phyloP scores from a whole-genome alignment of 2,888 invertebrate genomes.

The Mycalesis mineus region DNA sequence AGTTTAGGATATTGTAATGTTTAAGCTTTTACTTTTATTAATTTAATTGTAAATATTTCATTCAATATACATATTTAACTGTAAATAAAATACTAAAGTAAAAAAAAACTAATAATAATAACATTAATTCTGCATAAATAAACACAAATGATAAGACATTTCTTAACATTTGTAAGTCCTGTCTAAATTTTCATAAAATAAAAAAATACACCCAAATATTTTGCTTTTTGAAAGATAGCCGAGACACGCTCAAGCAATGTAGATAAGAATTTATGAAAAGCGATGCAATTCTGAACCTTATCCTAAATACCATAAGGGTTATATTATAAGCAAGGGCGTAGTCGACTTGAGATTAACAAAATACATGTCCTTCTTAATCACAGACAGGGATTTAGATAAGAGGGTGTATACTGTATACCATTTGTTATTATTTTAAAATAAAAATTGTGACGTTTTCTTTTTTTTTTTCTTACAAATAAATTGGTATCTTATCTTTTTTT shows the following conservation, averaged over 20 bases:
- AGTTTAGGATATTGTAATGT: no score
- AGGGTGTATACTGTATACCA: slow-evolving; percentile 10
- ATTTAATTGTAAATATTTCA: no score
- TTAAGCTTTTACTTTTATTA: no score
- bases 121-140: no score
- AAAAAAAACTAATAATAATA: no score
- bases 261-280: slow-evolving; percentile 40
- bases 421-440: slow-evolving; percentile 15
- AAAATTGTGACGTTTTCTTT: neutral
- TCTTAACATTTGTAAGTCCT: neutral
- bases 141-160: no score
- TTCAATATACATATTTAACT: no score
- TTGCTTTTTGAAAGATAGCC: slow-evolving; percentile 47
- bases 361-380: slow-evolving; percentile 55
- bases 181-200: slow-evolving; percentile 27
- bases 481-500: no score
- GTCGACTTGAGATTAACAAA: slow-evolving; percentile 41
- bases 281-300: slow-evolving; percentile 11
- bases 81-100: no score
- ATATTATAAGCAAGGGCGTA: neutral
- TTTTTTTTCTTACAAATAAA: no score
- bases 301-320: neutral
- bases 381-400: slow-evolving; percentile 35
- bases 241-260: slow-evolving; percentile 40
- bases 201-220: slow-evolving; percentile 55